Conservation (phyloP, 2,797 vertebrate species). For the Pantherophis vulpinus region DNA sequence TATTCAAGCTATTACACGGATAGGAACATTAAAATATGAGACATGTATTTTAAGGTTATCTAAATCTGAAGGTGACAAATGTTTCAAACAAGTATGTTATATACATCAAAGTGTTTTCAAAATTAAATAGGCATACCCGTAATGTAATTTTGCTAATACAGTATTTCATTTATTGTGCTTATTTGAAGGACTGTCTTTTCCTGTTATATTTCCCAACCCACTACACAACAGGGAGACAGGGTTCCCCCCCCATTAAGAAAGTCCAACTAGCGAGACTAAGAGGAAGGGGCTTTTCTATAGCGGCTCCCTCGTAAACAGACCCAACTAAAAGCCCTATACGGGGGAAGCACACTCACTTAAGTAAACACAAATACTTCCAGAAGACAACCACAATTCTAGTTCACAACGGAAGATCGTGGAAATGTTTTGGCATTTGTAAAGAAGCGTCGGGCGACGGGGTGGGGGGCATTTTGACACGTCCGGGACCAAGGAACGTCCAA, state of each 20-base stretch:
- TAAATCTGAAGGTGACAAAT: neutral
- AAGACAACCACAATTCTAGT: neutral
- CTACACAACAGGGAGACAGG: neutral
- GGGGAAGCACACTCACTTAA: too few species aligned
- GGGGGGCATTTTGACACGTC: neutral
- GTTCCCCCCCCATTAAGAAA: neutral
- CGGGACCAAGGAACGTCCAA: neutral
- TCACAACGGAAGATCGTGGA: neutral
- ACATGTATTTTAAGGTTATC: neutral
- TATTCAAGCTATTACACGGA: neutral
- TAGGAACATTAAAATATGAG: neutral
- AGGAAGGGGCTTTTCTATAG: neutral
- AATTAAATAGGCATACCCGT: neutral
- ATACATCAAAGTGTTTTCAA: neutral
- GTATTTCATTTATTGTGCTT: neutral
- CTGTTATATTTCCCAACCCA: neutral
- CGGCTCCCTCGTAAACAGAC: neutral
- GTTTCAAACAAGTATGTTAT: neutral
- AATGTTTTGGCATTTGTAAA: neutral
- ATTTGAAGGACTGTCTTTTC: neutral
- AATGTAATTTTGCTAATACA: neutral
- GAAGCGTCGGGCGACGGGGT: neutral
- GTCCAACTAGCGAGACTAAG: neutral
- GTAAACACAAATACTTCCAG: neutral
- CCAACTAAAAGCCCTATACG: neutral